Conservation (phyloP, 2,888 invertebrate species). For the Melanophora roralis region DNA sequence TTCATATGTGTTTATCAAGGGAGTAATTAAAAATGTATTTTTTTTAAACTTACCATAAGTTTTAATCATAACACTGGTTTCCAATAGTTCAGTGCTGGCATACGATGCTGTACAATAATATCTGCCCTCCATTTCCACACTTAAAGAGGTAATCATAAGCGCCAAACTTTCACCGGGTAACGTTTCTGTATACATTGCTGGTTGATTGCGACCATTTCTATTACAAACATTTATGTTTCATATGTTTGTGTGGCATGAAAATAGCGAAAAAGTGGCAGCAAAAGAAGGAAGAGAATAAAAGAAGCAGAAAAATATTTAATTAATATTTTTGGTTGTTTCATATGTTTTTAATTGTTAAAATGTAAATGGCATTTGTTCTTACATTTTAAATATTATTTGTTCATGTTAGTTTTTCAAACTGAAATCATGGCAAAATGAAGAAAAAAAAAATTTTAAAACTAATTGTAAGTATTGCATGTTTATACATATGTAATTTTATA, state of each 20-base stretch:
- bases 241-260: neutral
- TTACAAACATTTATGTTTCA: conserved; percentile 10
- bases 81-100: conserved; percentile 82
- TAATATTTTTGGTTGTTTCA: neutral
- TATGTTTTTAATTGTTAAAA: neutral
- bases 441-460: conserved; percentile 2
- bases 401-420: conserved; percentile 33
- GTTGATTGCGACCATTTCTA: conserved; percentile 75
- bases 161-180: conserved; percentile 82
- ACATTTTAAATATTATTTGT: neutral
- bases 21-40: neutral
- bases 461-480: neutral
- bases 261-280: neutral
- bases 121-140: conserved; percentile 86
- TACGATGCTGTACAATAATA: conserved; percentile 91
- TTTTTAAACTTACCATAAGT: conserved; percentile 82
- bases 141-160: conserved; percentile 86
- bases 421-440: neutral
- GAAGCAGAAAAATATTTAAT: conserved; percentile 21
- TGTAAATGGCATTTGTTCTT: neutral
- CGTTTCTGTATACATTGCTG: conserved; percentile 83
- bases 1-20: neutral
- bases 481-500: no score
- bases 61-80: conserved; percentile 83
- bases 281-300: conserved; percentile 1